Conservation (phyloP, 1,140 invertebrate species). For the Plodia interpunctella region DNA sequence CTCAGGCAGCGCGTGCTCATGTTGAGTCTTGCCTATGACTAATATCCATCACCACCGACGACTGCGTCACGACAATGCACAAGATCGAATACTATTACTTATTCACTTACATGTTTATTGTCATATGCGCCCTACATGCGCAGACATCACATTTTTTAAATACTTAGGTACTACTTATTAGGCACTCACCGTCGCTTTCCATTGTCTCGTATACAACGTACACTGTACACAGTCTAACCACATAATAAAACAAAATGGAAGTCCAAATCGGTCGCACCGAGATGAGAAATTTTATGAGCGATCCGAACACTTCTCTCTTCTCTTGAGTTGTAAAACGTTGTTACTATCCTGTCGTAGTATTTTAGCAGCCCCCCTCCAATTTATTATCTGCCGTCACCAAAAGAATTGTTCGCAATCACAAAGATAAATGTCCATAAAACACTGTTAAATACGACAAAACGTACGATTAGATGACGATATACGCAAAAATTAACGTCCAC, state of each 20-base stretch:
- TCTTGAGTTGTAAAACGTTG: conserved; percentile 72
- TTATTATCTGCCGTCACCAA: conserved; percentile 69
- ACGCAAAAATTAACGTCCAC: conserved; percentile 66
- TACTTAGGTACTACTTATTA: conserved; percentile 26
- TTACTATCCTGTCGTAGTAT: conserved; percentile 77
- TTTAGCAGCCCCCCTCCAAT: conserved; percentile 73
- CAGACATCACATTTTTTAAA: conserved; percentile 51
- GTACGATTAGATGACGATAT: conserved; percentile 46
- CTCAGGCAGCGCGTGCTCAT: conserved; percentile 12
- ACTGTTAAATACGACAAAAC: conserved; percentile 41
- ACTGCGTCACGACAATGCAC: conserved; percentile 61
- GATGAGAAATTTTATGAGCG: conserved; percentile 68
- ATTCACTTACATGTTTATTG: conserved; percentile 69
- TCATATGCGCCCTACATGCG: conserved; percentile 67
- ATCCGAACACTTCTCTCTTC: conserved; percentile 44
- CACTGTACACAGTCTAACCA: conserved; percentile 71
- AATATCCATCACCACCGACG: conserved; percentile 38
- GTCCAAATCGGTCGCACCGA: conserved; percentile 58
- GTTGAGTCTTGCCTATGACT: conserved; percentile 38
- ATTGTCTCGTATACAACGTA: conserved; percentile 64
- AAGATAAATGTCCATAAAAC: conserved; percentile 50
- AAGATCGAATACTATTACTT: conserved; percentile 72
- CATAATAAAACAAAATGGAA: conserved; percentile 77
- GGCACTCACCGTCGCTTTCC: conserved; percentile 69
- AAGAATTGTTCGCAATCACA: conserved; percentile 55